Evolutionary conservation across 92 coral and sea anemone species (phyloP), one percentile per base, ranked within the genome.

Genomic region (Pocillopora meandrina): DNA sequence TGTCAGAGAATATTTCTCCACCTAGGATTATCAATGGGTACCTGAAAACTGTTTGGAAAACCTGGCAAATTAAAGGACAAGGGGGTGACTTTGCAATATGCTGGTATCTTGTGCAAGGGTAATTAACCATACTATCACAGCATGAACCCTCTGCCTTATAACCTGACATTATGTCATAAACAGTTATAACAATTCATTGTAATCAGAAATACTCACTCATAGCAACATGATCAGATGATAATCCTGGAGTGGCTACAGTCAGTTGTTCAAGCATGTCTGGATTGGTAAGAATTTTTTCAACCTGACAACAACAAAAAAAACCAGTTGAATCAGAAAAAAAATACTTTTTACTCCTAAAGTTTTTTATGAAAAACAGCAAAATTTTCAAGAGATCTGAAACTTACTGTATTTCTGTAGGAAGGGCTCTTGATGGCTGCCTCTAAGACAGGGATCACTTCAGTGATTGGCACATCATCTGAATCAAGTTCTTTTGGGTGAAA

Each of bases 391-490:
- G 7, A 33, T 5, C 5, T 11, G 60, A 4, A 57, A 81, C 96
- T 83, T 86, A 95, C 98, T 21, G 94, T 96, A 76, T 87, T 93
- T 60, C 95, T 95, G 85, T 96, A 96, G 9, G 91, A 81, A 18
- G 98, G 98, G 64, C 94, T 96, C 55, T 90, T 90, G 36, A 94
- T 88, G n/a, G 98, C 98, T 16, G 96, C 91, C 89, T 96, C 96
- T 12, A 96, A 92, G 36, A 96, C 84, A 17, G 98, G 98, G 71
- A 96, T 89, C 35, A 94, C 89, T 59, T 94, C 93, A 61, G 88
- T 93, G n/a, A 90, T 88, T 31, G 92, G 87, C 2, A 91, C 84
- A 65, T 85, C 93, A 82, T 89, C 95, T 65, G 82, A 35, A n/a
- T 93, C 98, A 76, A 71, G 91, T 61, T 96, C 98, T 92, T 47